Evolutionary conservation across 2,797 vertebrate genomes (phyloP).

Genomic region (Scomberomorus guttatus): DNA sequence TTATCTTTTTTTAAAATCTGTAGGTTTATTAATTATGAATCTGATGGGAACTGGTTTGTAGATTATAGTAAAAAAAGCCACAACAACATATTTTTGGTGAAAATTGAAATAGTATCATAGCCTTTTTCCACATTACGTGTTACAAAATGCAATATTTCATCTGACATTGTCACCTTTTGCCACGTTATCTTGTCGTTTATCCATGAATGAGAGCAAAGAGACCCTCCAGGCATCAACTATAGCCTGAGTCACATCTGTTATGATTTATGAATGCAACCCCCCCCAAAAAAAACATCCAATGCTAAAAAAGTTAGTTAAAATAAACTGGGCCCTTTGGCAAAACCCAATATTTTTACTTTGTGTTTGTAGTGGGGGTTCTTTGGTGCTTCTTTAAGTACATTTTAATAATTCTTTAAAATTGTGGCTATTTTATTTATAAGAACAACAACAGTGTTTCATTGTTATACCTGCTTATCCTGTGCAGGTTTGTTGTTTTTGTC

Average conservation of each 20-base stretch:
- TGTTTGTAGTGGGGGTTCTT: too few species aligned
- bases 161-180: neutral
- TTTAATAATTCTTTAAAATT: neutral
- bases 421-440: neutral
- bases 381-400: neutral
- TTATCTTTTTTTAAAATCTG: neutral
- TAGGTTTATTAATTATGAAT: too few species aligned
- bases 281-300: constrained; percentile 15
- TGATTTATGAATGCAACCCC: constrained; percentile 44
- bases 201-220: constrained; percentile 34
- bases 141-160: neutral
- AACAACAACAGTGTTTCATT: neutral
- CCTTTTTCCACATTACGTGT: neutral
- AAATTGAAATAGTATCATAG: neutral
- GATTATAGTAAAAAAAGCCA: neutral
- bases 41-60: neutral
- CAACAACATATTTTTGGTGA: too few species aligned
- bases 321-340: constrained; percentile 26
- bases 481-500: neutral
- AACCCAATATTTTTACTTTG: too few species aligned
- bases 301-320: constrained; percentile 18
- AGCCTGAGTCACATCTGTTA: constrained; percentile 30
- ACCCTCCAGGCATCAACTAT: constrained; percentile 24
- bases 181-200: neutral
- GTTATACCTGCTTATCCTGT: neutral